Base-by-base conservation (phyloP, 2,113 vertebrate genomes). In the Equus przewalskii region DNA sequence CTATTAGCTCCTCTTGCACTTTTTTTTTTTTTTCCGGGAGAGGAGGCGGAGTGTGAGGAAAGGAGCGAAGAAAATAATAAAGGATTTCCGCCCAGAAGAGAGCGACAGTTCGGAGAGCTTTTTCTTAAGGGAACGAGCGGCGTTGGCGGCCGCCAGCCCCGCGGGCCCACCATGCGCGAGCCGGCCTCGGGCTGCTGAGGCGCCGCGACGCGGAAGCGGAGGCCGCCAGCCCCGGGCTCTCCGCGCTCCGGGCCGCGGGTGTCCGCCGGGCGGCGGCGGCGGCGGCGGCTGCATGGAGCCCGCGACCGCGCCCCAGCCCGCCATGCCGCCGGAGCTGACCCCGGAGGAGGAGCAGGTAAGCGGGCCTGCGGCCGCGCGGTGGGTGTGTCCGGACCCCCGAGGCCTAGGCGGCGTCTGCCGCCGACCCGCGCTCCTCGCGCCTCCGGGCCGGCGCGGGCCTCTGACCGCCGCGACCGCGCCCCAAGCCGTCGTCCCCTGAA, bases 291-390 rank as follows among this genome's bases (percentile, higher is more conserved):
- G 95, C 65, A 97, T 97, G 97, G 96, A 97, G 89, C 94, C 96
- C 41, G 82, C 89, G 95, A 36, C 97, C 96, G 97, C 97, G 95
- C 97, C 98, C 96, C 90, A 72, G 96, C 91, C 86, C 94, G 97
- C 97, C 98, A 98, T 99, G 99, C 98, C 99, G 95, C 98, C 98
- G 70, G 98, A 98, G 96, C 98, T 99, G 97, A 99, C 98, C 97
- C 98, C 98, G 44, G 99, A 99, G 97, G 99, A 99, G 97, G 99
- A 99, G 98, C 99, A 99, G 99, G 99, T 99, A 98, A 95, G 98
- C 73, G 2, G 91, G 69, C 56, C 93, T 28, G 85, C 70, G 67
- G 92, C 44, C 67, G 44, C 80, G 5, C 56, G 65, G 97, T 75
- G 98, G 98, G 97, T 97, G 97, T 97, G 98, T 96, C 96, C 70